phyloP scores from a whole-genome alignment of 2,113 vertebrate genomes.

The Cisticola juncidis region DNA sequence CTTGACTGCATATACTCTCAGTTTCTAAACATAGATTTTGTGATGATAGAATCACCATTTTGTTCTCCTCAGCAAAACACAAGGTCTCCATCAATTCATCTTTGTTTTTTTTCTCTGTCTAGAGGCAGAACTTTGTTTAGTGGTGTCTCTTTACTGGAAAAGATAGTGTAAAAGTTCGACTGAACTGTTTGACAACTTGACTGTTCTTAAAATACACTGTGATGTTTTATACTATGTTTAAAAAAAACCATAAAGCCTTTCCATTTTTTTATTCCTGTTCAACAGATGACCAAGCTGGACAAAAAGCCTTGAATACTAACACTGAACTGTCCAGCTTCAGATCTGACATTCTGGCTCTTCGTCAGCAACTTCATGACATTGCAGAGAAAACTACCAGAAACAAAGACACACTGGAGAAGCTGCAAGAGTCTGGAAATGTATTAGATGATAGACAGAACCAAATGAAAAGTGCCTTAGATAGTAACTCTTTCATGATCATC shows the following conservation, averaged over 20 bases:
- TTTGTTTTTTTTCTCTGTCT: not conserved
- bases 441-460: constrained; percentile 85
- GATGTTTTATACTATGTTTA: not conserved
- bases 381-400: constrained; percentile 86
- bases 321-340: constrained; percentile 91
- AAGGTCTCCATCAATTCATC: not conserved
- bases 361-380: constrained; percentile 86
- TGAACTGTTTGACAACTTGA: not conserved
- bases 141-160: not conserved
- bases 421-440: constrained; percentile 82
- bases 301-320: constrained; percentile 88
- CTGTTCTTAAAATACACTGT: not conserved
- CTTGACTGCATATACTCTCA: not conserved
- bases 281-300: constrained; percentile 87
- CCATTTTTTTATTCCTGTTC: not conserved
- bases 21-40: not conserved
- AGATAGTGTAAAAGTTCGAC: not conserved
- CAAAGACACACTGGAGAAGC: constrained; percentile 85
- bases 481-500: constrained; percentile 83
- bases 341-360: constrained; percentile 84
- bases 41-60: not conserved
- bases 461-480: constrained; percentile 84
- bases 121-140: not conserved
- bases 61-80: not conserved
- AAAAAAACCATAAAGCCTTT: not conserved